Conservation (phyloP, 2,113 vertebrate species). For the Manacus vitellinus region DNA sequence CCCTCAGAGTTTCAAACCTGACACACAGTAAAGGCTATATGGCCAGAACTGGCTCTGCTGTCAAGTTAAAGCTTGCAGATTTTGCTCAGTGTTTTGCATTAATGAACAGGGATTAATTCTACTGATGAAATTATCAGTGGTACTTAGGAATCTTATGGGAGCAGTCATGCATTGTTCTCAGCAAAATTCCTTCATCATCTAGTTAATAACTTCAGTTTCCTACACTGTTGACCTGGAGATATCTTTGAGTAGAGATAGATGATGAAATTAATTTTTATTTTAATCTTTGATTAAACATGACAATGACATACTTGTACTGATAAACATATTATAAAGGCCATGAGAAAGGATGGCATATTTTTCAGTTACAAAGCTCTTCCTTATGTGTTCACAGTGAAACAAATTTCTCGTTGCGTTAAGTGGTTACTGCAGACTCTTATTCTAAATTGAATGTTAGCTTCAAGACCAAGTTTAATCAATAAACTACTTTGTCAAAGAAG, state of each 20-base stretch:
- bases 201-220: conserved; percentile 52
- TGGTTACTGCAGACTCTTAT: not conserved
- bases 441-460: not conserved
- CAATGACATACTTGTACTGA: not conserved
- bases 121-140: conserved; percentile 12
- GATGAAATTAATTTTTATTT: conserved; percentile 34
- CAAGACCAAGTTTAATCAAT: not conserved
- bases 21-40: not conserved
- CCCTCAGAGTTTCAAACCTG: not conserved
- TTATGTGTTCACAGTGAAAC: not conserved
- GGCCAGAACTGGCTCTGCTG: not conserved
- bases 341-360: not conserved
- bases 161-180: conserved; percentile 18
- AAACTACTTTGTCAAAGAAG: not conserved
- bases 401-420: not conserved
- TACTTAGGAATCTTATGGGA: conserved; percentile 39
- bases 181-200: conserved; percentile 36
- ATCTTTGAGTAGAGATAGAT: not conserved
- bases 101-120: conserved; percentile 47
- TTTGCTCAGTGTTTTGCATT: conserved; percentile 5
- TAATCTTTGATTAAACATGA: conserved; percentile 30
- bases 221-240: conserved; percentile 40
- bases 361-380: not conserved
- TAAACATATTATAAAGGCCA: not conserved
- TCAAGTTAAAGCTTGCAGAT: not conserved